Conservation (phyloP, 1,140 invertebrate genomes). For the Diabrotica undecimpunctata region DNA sequence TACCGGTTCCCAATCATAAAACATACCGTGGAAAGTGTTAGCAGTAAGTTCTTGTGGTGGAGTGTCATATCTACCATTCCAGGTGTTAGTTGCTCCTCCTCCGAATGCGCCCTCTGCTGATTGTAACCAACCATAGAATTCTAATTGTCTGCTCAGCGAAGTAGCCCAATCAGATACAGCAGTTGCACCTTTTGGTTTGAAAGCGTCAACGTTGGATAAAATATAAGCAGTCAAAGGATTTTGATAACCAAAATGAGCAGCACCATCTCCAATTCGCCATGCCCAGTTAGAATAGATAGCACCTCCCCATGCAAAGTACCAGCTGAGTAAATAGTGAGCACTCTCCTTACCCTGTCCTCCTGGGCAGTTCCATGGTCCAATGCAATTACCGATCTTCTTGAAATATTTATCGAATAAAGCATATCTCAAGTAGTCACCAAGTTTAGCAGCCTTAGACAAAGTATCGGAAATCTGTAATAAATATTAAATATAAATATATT, state of each 20-base stretch:
- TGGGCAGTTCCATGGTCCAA: conserved; percentile 16
- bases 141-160: conserved; percentile 26
- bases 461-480: neutral
- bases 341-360: conserved; percentile 30
- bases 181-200: conserved; percentile 29
- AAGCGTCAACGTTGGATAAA: conserved; percentile 18
- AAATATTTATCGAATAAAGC: conserved; percentile 32
- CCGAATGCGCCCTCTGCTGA: conserved; percentile 28
- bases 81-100: conserved; percentile 30
- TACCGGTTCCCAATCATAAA: conserved; percentile 30
- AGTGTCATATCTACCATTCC: conserved; percentile 25
- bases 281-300: conserved; percentile 29
- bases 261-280: conserved; percentile 31
- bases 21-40: conserved; percentile 33
- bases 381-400: conserved; percentile 31
- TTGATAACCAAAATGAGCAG: conserved; percentile 30
- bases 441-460: conserved; percentile 24
- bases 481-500: too few relatives aligned
- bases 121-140: conserved; percentile 30
- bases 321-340: conserved; percentile 28
- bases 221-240: conserved; percentile 29
- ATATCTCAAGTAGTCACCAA: conserved; percentile 28
- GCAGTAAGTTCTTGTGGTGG: conserved; percentile 18
- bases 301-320: conserved; percentile 32
- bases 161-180: conserved; percentile 26